Evolutionary conservation across 2,888 invertebrate species (phyloP).

Genomic region (Antheraea assamensis): DNA sequence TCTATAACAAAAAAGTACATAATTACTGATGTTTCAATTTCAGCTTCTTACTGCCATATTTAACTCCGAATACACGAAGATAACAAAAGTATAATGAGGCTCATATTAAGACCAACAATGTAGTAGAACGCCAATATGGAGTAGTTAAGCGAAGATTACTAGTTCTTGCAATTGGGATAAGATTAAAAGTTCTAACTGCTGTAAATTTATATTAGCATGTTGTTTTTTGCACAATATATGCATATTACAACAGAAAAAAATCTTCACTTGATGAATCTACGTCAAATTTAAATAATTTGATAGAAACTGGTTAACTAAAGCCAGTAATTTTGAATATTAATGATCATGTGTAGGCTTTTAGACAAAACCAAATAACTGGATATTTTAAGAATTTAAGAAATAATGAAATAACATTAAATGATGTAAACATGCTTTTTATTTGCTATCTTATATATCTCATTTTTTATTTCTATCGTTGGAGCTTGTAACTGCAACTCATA

Average conservation of each 20-base stretch:
- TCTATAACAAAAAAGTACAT: neutral
- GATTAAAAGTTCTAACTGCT: conserved; percentile 29
- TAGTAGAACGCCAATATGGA: conserved; percentile 33
- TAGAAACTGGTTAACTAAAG: neutral
- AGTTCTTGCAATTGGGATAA: conserved; percentile 39
- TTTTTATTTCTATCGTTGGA: neutral
- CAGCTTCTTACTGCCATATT: conserved; percentile 10
- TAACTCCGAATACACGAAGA: neutral
- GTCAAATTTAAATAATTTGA: neutral
- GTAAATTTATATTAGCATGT: too few relatives aligned
- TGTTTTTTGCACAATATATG: too few relatives aligned
- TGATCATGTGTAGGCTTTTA: neutral
- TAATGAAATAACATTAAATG: too few relatives aligned
- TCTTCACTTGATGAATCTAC: neutral
- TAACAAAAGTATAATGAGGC: conserved; percentile 15
- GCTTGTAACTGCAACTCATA: neutral
- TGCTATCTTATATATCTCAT: neutral
- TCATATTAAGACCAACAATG: conserved; percentile 18
- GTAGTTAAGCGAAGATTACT: conserved; percentile 33
- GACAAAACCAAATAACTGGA: neutral
- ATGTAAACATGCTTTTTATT: neutral
- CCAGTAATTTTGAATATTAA: neutral
- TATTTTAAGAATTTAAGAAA: neutral
- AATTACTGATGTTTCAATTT: neutral
- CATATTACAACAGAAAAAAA: neutral